phyloP scores from a whole-genome alignment of 2,113 vertebrate genomes.

The Genyomyrus donnyi region DNA sequence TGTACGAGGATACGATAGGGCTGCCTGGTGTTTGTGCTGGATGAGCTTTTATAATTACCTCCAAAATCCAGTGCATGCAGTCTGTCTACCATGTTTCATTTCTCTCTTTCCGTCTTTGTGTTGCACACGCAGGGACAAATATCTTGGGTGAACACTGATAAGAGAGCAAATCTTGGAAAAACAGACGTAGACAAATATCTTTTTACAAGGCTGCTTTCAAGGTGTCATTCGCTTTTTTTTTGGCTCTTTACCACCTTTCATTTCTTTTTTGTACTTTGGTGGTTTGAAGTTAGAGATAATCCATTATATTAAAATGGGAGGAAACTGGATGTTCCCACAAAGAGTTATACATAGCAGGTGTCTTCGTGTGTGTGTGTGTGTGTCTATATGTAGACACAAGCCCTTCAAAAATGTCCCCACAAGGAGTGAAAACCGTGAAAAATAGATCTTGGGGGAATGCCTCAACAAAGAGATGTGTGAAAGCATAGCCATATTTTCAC shows the following conservation, averaged over 20 bases:
- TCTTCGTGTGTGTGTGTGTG: not conserved
- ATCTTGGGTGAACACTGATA: not conserved
- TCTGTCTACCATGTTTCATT: not conserved
- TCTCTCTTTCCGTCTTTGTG: not conserved
- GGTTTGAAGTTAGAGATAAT: not conserved
- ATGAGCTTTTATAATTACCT: slow-evolving; percentile 12
- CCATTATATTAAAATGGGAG: not conserved
- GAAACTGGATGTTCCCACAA: not conserved
- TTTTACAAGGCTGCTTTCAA: not conserved
- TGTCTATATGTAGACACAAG: not conserved
- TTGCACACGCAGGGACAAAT: not conserved
- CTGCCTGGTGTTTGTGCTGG: slow-evolving; percentile 6
- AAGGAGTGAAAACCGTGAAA: not conserved
- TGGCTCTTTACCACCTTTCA: not conserved
- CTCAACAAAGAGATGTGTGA: not conserved
- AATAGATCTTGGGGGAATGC: not conserved
- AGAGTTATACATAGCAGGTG: not conserved
- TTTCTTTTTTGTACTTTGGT: not conserved
- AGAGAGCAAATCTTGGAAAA: not conserved
- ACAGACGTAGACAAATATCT: not conserved
- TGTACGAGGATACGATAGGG: not conserved
- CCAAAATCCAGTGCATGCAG: not conserved
- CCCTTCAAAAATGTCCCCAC: not conserved
- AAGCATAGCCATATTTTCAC: not conserved
- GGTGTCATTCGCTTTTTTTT: not conserved